Base-by-base conservation (phyloP, 1,140 invertebrate genomes). In the Bombus superbus region DNA sequence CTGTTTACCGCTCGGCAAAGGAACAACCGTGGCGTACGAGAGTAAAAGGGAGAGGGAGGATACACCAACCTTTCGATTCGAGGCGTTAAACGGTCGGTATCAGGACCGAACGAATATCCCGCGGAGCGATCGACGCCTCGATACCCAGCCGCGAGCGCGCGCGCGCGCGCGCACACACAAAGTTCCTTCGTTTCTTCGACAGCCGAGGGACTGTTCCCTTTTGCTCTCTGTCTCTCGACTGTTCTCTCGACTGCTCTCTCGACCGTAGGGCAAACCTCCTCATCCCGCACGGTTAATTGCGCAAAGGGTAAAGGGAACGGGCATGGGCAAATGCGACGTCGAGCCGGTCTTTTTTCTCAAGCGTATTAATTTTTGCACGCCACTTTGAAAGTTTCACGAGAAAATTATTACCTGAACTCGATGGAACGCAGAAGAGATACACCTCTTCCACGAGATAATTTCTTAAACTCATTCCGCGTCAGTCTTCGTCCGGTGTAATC, bases 391-490 rank as follows among this genome's bases (percentile, higher is more conserved):
- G 68, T 73, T 85, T 32, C 76, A 80, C 77, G 83, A 85, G 83
- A 72, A 85, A 85, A 80, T 85, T 85, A 79, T 85, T 80, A 80
- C 83, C 68, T 62, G 83, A 80, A 73, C 53, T 28, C 42, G 64
- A 9, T 22, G 82, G 75, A 79, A 44, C 44, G 44, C 68, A 57
- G 66, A 47, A 44, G 47, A 71, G 83, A 59, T 73, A 62, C 57
- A 62, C 40, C 83, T 62, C 83, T 62, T 80, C 66, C 76, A 72
- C 32, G 32, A n/a, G 83, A 85, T 85, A 80, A 80, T 85, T 85
- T 80, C 83, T 85, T 85, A 85, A 85, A 85, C 77, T 86, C 84
- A 74, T 86, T 81, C 69, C 84, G 84, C 84, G 84, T 74, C 84
- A 81, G 84, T 75, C 84, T 62, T 62, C 71, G 78, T 81, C 78